Percentiles rank a stretch among this genome's conserved stretches.
phyloP scores from a whole-genome alignment of 2,113 vertebrate species.

The Pao palembangensis region DNA sequence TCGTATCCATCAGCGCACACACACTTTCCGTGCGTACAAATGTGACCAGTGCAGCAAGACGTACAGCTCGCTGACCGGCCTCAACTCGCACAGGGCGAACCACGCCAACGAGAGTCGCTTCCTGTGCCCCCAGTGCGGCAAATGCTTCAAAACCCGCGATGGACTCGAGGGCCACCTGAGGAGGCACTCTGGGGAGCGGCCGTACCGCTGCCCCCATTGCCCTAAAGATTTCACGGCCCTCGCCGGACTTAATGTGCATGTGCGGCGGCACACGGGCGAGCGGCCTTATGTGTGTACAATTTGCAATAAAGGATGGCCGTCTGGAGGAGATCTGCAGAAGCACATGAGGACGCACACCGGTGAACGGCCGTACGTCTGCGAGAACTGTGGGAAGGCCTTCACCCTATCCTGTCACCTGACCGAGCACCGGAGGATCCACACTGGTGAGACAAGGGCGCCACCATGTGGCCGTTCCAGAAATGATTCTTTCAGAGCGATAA shows the following conservation, averaged over 20 bases:
- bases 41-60: conserved; percentile 69
- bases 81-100: conserved; percentile 54
- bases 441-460: conserved; percentile 40
- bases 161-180: conserved; percentile 69
- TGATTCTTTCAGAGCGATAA: neutral
- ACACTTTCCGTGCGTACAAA: conserved; percentile 54
- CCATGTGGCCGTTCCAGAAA: neutral
- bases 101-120: conserved; percentile 63
- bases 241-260: conserved; percentile 71
- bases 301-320: conserved; percentile 71
- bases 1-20: conserved; percentile 70
- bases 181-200: conserved; percentile 66
- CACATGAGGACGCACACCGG: conserved; percentile 73
- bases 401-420: conserved; percentile 72
- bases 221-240: conserved; percentile 67
- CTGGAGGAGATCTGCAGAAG: conserved; percentile 69
- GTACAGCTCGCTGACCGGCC: conserved; percentile 53
- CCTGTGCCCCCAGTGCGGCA: conserved; percentile 72
- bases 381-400: conserved; percentile 69
- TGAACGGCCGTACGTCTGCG: conserved; percentile 66
- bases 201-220: conserved; percentile 69
- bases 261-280: conserved; percentile 73
- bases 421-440: conserved; percentile 69
- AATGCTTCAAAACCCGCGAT: conserved; percentile 66
- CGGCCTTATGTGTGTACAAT: conserved; percentile 70